Evolutionary conservation across 2,113 vertebrate species (phyloP).

Genomic region (Bubalus kerabau): DNA sequence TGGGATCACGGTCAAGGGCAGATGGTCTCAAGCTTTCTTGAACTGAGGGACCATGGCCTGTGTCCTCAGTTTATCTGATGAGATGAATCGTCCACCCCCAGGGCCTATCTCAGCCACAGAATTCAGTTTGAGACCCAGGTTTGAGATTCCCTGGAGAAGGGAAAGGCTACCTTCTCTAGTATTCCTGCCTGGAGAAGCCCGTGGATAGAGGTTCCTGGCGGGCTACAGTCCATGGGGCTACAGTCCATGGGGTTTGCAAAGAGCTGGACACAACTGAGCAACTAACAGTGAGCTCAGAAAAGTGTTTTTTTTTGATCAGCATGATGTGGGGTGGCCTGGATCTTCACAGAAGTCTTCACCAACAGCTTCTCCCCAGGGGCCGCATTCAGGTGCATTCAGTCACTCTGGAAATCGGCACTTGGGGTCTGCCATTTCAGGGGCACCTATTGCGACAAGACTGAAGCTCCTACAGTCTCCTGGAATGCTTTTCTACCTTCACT

Average conservation of each 20-base stretch:
- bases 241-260: neutral
- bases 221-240: neutral
- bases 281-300: neutral
- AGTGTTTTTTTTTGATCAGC: neutral
- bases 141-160: neutral
- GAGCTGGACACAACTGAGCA: neutral
- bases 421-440: neutral
- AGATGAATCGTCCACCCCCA: too few relatives aligned
- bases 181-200: neutral
- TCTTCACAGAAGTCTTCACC: neutral
- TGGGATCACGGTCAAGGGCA: neutral
- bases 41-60: neutral
- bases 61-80: neutral
- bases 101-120: neutral
- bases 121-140: neutral
- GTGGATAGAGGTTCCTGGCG: neutral
- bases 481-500: neutral
- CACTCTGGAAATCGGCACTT: fast-evolving
- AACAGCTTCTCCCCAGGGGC: neutral
- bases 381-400: fast-evolving
- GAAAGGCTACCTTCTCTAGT: neutral
- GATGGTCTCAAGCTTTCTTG: neutral
- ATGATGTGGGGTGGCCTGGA: fast-evolving
- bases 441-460: neutral
- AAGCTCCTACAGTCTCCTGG: neutral